Percentiles rank a stretch among this genome's conserved stretches.
phyloP scores from a whole-genome alignment of 1,140 invertebrate species.

The Lordiphosa mommai region DNA sequence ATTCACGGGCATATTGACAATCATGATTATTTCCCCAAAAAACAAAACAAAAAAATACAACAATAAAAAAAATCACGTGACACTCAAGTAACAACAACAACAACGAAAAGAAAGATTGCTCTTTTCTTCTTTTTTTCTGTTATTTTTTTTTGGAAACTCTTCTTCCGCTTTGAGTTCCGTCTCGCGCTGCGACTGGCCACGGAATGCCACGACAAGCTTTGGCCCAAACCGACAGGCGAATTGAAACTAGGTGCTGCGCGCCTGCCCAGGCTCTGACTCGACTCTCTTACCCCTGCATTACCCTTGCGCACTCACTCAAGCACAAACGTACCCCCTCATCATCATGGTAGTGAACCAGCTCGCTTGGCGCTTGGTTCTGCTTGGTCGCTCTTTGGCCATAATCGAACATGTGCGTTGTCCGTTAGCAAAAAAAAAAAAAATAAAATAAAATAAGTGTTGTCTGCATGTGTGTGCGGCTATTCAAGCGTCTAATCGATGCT shows the following conservation, averaged over 20 bases:
- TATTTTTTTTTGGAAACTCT: background rate
- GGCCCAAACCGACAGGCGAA: background rate
- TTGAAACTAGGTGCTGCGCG: slow-evolving; percentile 8
- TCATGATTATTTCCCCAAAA: slow-evolving; percentile 34
- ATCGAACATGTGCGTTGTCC: slow-evolving; percentile 66
- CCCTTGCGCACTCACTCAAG: slow-evolving; percentile 50
- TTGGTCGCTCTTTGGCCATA: slow-evolving; percentile 66
- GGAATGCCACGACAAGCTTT: slow-evolving; percentile 39
- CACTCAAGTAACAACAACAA: background rate
- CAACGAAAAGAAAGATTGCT: background rate
- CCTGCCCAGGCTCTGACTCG: slow-evolving; percentile 22
- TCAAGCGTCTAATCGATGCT: slow-evolving; percentile 58
- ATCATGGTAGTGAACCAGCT: background rate
- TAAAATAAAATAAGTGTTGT: slow-evolving; percentile 13
- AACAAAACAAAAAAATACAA: slow-evolving; percentile 26
- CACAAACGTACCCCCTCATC: slow-evolving; percentile 17
- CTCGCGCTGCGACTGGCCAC: slow-evolving; percentile 61
- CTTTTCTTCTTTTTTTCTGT: background rate
- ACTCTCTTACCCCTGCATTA: slow-evolving; percentile 41
- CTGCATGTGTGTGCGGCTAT: slow-evolving; percentile 31
- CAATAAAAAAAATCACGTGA: slow-evolving; percentile 26
- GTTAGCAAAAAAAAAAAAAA: slow-evolving; percentile 23
- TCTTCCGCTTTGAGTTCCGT: slow-evolving; percentile 49
- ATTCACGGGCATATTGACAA: slow-evolving; percentile 66
- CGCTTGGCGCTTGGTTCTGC: slow-evolving; percentile 42